Evolutionary conservation across 1,140 invertebrate genomes (phyloP).

Genomic region (Andricus grossulariae): DNA sequence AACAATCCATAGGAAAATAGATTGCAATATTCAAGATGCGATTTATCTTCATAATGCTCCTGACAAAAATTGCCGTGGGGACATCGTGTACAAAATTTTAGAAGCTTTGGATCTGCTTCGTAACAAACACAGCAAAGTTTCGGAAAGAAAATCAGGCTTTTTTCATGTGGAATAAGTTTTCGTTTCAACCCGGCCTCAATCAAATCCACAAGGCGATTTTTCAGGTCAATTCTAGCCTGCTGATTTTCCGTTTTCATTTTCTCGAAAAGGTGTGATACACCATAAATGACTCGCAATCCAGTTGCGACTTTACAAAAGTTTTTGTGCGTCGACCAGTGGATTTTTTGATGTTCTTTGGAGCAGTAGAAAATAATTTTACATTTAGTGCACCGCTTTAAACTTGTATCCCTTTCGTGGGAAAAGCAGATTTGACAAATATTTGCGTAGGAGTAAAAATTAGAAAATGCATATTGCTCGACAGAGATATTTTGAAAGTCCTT

Average conservation of each 20-base stretch:
- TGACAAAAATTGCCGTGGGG: slow-evolving; percentile 27
- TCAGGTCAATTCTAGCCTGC: not conserved
- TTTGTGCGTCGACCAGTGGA: slow-evolving; percentile 34
- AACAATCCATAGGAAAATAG: slow-evolving; percentile 9
- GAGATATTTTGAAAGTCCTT: not conserved
- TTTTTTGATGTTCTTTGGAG: slow-evolving; percentile 26
- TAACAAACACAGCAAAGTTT: slow-evolving; percentile 27
- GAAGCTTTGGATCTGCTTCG: slow-evolving; percentile 14
- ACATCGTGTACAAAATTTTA: slow-evolving; percentile 24
- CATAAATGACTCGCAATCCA: not conserved
- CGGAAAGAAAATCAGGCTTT: slow-evolving; percentile 35
- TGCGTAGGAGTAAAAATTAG: slow-evolving; percentile 24
- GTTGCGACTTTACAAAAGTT: slow-evolving; percentile 25
- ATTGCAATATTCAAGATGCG: slow-evolving; percentile 17
- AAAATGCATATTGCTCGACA: slow-evolving; percentile 9
- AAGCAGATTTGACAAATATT: slow-evolving; percentile 34
- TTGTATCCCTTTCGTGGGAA: not conserved
- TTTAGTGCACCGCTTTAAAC: slow-evolving; percentile 30
- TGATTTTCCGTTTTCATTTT: not conserved
- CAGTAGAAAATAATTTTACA: slow-evolving; percentile 37
- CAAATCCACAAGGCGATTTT: slow-evolving; percentile 7
- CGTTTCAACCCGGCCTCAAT: slow-evolving; percentile 30
- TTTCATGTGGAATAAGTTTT: slow-evolving; percentile 28
- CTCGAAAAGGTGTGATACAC: not conserved
- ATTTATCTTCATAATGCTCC: not conserved